Conservation (phyloP, 2,797 vertebrate species). For the Sardinella longiceps region DNA sequence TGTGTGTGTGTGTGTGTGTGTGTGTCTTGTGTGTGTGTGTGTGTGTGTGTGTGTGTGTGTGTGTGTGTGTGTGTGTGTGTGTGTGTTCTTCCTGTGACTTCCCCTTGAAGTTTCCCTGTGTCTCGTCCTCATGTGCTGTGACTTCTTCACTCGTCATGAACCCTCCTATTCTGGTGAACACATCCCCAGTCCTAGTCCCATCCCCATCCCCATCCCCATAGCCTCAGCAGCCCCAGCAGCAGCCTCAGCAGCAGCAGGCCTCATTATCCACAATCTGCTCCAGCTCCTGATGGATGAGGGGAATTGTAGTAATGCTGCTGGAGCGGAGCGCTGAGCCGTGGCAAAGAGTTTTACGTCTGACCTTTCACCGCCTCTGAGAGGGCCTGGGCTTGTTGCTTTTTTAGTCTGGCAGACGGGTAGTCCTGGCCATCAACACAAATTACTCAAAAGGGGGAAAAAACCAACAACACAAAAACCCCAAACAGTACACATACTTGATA, state of each 20-base stretch:
- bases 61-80: not conserved
- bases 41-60: too few species aligned
- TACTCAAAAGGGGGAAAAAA: too few species aligned
- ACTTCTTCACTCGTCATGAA: not conserved
- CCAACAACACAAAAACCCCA: too few species aligned
- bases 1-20: not conserved
- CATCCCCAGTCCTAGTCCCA: too few species aligned
- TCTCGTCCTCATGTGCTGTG: not conserved
- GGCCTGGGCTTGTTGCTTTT: not conserved
- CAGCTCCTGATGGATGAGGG: not conserved
- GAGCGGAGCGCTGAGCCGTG: not conserved
- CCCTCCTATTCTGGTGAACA: not conserved
- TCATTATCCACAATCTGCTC: not conserved
- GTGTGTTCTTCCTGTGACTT: not conserved
- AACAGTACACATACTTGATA: not conserved
- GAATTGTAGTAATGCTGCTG: not conserved
- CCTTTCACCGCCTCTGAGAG: not conserved
- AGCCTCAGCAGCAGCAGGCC: not conserved
- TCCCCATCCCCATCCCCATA: too few species aligned
- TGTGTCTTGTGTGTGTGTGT: not conserved
- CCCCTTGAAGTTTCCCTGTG: not conserved
- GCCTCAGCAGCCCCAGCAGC: not conserved
- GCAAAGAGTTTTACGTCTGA: not conserved
- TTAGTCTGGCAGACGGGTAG: too few species aligned
- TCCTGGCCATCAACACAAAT: not conserved